These are phyloP conservation scores for Phenganax subtilis DNA, from an alignment of 92 coral and sea anemone genomes.

Conservation along the genomic window DNA sequence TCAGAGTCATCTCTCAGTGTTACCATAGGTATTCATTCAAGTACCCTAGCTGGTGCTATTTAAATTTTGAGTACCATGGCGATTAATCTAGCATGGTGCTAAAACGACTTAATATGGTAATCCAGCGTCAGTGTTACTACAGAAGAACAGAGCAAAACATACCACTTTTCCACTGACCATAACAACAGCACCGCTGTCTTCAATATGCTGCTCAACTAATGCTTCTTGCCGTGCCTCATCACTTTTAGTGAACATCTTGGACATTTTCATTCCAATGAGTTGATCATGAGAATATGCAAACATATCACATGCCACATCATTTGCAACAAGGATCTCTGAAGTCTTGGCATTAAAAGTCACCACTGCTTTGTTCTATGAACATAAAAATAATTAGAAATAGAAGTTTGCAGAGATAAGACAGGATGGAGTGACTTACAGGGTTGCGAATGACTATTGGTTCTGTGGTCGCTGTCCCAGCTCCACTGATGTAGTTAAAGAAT, in stretches of 20 bases:
- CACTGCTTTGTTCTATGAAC: conserved; percentile 82
- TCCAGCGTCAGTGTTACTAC: too few relatives aligned
- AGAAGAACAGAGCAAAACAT: conserved; percentile 17
- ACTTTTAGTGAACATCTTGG: conserved; percentile 68
- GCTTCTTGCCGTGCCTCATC: conserved; percentile 83
- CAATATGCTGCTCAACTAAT: conserved; percentile 85
- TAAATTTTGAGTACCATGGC: too few relatives aligned
- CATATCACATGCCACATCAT: conserved; percentile 81
- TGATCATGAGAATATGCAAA: conserved; percentile 73
- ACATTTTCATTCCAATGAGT: conserved; percentile 84
- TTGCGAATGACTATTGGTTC: conserved; percentile 88
- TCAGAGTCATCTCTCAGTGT: background rate
- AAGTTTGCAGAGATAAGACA: background rate
- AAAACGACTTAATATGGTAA: too few relatives aligned
- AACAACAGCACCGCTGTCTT: conserved; percentile 87
- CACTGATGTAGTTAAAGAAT: conserved; percentile 93
- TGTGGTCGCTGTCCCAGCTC: conserved; percentile 75
- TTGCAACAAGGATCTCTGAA: conserved; percentile 85
- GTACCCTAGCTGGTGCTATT: too few relatives aligned
- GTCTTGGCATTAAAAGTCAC: conserved; percentile 92
- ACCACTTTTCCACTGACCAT: conserved; percentile 97
- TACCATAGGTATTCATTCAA: too few relatives aligned
- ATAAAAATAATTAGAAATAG: background rate
- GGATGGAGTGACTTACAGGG: conserved; percentile 60
- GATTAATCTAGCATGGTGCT: too few relatives aligned